phyloP scores from a whole-genome alignment of 2,113 vertebrate species.

The Macaca fascicularis region DNA sequence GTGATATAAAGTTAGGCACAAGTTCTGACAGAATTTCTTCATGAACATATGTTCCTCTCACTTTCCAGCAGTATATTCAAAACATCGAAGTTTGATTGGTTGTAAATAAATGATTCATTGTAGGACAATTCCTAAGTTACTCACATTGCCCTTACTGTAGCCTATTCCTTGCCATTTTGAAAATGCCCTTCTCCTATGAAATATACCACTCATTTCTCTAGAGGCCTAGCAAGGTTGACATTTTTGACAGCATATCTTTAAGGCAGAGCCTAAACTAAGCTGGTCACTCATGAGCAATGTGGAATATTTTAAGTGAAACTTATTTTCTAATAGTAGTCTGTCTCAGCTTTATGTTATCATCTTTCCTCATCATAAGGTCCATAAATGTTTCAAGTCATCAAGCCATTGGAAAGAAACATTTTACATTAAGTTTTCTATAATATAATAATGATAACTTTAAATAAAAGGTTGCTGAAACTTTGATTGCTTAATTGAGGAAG shows the following conservation, averaged over 20 bases:
- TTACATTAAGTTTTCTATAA: background rate
- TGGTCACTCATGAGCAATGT: background rate
- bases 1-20: background rate
- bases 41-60: background rate
- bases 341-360: background rate
- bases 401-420: background rate
- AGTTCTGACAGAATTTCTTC: background rate
- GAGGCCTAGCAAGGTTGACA: background rate
- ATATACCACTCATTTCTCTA: background rate
- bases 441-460: constrained; percentile 14
- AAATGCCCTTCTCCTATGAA: background rate
- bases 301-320: background rate
- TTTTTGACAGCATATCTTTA: background rate
- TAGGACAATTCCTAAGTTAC: background rate
- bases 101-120: background rate
- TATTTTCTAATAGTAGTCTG: background rate
- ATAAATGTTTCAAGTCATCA: background rate
- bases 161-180: background rate
- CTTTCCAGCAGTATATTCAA: background rate
- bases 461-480: background rate
- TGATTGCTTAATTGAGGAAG: background rate
- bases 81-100: background rate
- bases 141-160: background rate
- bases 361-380: background rate
- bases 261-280: background rate